A percentile compares a stretch with the other conserved stretches of the same genome.
These are phyloP conservation scores for Xiphorhynchus elegans DNA, from an alignment of 2,113 vertebrate species.

Conservation along the genomic window DNA sequence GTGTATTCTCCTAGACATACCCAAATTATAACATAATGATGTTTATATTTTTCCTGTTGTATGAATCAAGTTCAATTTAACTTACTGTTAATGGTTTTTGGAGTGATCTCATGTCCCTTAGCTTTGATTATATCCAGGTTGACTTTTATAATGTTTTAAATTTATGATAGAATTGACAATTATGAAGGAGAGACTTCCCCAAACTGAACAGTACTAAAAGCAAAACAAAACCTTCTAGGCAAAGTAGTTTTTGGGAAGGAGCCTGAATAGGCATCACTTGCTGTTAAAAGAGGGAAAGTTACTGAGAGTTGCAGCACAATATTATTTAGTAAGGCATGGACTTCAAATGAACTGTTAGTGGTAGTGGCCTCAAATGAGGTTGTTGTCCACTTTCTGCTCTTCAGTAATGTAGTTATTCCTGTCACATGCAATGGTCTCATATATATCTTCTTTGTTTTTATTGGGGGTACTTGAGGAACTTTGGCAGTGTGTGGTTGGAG, in stretches of 20 bases:
- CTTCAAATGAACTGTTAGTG: background rate
- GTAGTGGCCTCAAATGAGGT: background rate
- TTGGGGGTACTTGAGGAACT: background rate
- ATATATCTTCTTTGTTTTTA: background rate
- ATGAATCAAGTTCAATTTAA: background rate
- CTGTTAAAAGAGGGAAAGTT: background rate
- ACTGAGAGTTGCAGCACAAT: background rate
- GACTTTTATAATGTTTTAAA: background rate
- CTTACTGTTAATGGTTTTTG: background rate
- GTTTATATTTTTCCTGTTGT: background rate
- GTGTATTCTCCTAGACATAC: background rate
- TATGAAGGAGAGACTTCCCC: background rate
- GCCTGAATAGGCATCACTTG: background rate
- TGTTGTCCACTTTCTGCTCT: background rate
- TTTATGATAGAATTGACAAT: background rate
- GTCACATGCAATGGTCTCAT: accelerated
- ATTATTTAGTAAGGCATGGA: background rate
- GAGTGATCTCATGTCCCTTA: background rate
- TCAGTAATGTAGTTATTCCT: background rate
- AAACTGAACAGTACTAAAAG: background rate
- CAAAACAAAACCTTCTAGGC: background rate
- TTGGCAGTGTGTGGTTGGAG: background rate
- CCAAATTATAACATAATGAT: background rate
- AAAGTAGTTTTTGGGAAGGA: background rate
- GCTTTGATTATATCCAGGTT: background rate